Conservation (phyloP, 2,113 vertebrate species). For the Reinhardtius hippoglossoides region DNA sequence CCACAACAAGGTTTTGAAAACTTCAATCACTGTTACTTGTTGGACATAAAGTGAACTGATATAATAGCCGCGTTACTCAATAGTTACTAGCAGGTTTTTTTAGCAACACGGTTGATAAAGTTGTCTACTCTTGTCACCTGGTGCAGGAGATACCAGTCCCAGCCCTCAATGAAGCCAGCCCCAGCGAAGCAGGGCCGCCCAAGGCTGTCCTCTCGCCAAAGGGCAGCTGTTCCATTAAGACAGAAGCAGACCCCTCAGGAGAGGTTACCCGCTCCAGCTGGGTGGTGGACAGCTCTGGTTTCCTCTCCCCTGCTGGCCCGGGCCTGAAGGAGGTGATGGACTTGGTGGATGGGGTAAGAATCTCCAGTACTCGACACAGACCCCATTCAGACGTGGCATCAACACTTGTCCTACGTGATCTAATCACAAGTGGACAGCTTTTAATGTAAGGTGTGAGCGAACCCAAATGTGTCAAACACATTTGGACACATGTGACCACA, state of each 20-base stretch:
- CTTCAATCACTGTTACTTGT: no score
- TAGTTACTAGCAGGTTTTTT: neutral
- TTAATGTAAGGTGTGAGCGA: no score
- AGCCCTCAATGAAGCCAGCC: neutral
- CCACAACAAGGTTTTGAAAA: neutral
- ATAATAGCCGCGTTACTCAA: neutral
- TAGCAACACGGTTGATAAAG: neutral
- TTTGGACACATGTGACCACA: no score
- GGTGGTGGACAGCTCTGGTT: slow-evolving; percentile 91
- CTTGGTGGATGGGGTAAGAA: slow-evolving; percentile 92
- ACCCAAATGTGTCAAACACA: no score
- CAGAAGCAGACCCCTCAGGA: slow-evolving; percentile 60
- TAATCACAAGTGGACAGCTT: no score
- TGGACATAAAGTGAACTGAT: neutral
- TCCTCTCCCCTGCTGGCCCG: slow-evolving; percentile 86
- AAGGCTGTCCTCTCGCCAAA: slow-evolving; percentile 49
- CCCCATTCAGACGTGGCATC: neutral
- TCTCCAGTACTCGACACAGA: neutral
- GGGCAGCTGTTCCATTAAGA: slow-evolving; percentile 57
- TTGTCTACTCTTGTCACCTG: no score
- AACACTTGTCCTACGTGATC: neutral
- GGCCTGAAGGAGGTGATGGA: slow-evolving; percentile 92
- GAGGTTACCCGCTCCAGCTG: slow-evolving; percentile 82
- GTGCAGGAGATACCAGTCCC: neutral
- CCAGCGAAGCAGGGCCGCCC: slow-evolving; percentile 24